These are phyloP conservation scores for Microhierax caerulescens DNA, from an alignment of 2,797 vertebrate genomes.

Conservation along the genomic window DNA sequence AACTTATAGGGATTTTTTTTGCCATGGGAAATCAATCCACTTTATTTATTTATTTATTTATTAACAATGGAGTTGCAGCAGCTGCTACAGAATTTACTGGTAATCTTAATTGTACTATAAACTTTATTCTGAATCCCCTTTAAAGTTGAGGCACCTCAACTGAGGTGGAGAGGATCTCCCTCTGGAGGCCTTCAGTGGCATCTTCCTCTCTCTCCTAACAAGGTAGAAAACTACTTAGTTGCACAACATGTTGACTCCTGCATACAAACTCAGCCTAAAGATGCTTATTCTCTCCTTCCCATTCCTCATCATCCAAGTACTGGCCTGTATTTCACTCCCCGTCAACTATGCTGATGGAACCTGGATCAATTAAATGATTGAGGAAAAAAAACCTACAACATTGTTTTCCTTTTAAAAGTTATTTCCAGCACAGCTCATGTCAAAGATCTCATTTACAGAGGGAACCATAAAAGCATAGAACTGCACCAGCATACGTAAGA, in stretches of 20 bases:
- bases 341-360: background rate
- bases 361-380: background rate
- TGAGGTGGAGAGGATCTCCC: slow-evolving; percentile 50
- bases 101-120: background rate
- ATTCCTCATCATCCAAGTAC: background rate
- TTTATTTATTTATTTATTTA: background rate
- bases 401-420: background rate
- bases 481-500: background rate
- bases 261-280: background rate
- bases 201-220: background rate
- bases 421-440: background rate
- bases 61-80: background rate
- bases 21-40: background rate
- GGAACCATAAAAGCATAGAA: background rate
- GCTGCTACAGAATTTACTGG: background rate
- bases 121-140: background rate
- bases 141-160: background rate
- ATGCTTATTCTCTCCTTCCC: background rate
- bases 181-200: slow-evolving; percentile 54
- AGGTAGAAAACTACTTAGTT: background rate
- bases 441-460: background rate
- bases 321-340: background rate
- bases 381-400: background rate
- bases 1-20: background rate
- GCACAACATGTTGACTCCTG: background rate